These are phyloP conservation scores for Cyclina sinensis DNA, from an alignment of 1,140 invertebrate species.

Conservation along the genomic window DNA sequence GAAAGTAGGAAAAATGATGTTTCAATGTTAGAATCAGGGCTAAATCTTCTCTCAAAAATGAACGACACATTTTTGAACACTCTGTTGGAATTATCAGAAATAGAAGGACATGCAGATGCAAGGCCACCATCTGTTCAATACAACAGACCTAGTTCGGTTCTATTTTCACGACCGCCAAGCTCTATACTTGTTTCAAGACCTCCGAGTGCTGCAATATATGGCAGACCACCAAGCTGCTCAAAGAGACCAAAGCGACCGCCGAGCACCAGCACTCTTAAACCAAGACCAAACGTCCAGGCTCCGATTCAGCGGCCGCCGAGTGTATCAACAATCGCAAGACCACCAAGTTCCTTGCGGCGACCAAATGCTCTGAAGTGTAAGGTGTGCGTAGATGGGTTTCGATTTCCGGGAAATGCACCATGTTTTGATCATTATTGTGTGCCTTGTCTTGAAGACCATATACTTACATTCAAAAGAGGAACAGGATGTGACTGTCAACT, in stretches of 20 bases:
- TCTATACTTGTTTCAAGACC: constrained; percentile 61
- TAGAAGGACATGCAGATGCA: not conserved
- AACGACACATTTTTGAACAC: constrained; percentile 66
- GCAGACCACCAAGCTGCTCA: not conserved
- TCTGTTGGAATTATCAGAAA: constrained; percentile 54
- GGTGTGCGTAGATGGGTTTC: constrained; percentile 55
- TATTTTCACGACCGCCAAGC: constrained; percentile 62
- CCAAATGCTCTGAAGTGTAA: constrained; percentile 55
- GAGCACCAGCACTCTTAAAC: constrained; percentile 50
- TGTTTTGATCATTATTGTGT: constrained; percentile 65
- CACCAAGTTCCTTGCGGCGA: not conserved
- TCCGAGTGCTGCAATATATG: constrained; percentile 54
- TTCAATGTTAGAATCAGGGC: not conserved
- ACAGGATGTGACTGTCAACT: constrained; percentile 59
- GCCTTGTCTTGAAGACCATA: constrained; percentile 52
- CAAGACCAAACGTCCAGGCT: constrained; percentile 5
- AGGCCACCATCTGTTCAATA: constrained; percentile 16
- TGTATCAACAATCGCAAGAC: constrained; percentile 59
- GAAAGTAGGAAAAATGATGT: not conserved
- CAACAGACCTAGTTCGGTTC: constrained; percentile 44
- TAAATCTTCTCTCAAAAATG: constrained; percentile 32
- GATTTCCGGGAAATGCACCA: constrained; percentile 48
- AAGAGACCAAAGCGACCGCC: constrained; percentile 44
- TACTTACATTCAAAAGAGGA: constrained; percentile 55
- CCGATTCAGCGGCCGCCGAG: constrained; percentile 40